Percentiles rank a stretch among this genome's conserved stretches.
phyloP scores from a whole-genome alignment of 2,797 vertebrate species.

The Sylvia borin region DNA sequence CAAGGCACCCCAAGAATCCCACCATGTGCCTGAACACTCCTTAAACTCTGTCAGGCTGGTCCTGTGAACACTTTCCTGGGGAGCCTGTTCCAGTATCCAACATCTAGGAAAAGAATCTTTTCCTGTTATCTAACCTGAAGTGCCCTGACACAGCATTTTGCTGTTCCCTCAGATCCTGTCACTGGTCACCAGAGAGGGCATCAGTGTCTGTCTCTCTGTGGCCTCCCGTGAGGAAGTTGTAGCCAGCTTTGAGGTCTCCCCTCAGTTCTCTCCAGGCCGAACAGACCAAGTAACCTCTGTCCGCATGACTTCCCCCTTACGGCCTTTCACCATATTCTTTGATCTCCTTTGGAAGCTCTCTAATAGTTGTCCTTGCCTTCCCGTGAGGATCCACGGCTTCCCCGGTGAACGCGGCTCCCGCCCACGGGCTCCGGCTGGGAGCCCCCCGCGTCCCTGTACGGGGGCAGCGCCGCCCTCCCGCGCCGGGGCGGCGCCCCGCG shows the following conservation, averaged over 20 bases:
- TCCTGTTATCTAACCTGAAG: background rate
- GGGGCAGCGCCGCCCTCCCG: background rate
- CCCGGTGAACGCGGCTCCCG: background rate
- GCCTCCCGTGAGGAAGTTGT: background rate
- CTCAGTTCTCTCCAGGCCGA: background rate
- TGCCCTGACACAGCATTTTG: background rate
- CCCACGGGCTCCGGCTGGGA: accelerated
- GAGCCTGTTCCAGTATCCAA: background rate
- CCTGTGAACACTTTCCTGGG: background rate
- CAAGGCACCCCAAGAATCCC: background rate
- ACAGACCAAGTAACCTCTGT: background rate
- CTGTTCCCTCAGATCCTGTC: background rate
- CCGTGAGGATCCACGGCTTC: background rate
- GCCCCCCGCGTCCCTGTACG: too few relatives aligned
- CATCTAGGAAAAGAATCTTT: background rate
- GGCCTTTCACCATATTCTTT: background rate
- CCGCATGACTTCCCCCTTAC: accelerated
- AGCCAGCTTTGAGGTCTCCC: too few relatives aligned
- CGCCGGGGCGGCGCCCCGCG: background rate
- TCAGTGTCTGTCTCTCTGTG: background rate
- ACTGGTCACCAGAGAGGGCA: background rate
- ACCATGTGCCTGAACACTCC: too few relatives aligned
- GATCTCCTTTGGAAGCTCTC: background rate
- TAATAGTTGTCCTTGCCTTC: background rate
- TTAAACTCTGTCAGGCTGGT: background rate